Conservation (phyloP, 2,888 invertebrate genomes). For the Gymnosoma rotundatum region DNA sequence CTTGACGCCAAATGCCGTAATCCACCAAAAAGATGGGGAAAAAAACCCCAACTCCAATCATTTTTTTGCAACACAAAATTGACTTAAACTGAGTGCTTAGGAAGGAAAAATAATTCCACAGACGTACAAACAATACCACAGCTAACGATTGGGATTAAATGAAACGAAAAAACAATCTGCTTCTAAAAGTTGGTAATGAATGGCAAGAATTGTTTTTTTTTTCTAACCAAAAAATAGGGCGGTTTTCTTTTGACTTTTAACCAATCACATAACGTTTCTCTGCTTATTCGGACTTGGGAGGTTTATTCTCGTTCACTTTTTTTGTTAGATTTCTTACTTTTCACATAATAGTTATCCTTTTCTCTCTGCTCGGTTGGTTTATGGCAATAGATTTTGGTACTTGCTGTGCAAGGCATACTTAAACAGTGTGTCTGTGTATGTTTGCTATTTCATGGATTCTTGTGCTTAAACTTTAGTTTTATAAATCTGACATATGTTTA, state of each 20-base stretch:
- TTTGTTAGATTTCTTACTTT: conserved; percentile 31
- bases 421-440: not conserved
- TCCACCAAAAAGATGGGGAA: not conserved
- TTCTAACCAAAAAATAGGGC: conserved; percentile 55
- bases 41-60: not conserved
- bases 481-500: conserved; percentile 65
- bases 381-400: conserved; percentile 22
- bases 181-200: conserved; percentile 30
- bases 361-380: conserved; percentile 33
- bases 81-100: conserved; percentile 62
- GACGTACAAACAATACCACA: conserved; percentile 30
- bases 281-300: conserved; percentile 5
- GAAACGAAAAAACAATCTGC: conserved; percentile 5
- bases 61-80: conserved; percentile 41
- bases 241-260: conserved; percentile 46
- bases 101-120: conserved; percentile 58
- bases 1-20: not conserved
- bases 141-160: conserved; percentile 64
- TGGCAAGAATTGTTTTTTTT: not conserved
- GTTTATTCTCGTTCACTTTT: not conserved
- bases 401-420: not conserved
- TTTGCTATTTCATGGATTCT: conserved; percentile 39
- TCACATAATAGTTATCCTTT: conserved; percentile 60
- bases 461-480: conserved; percentile 58
- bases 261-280: conserved; percentile 58